Evolutionary conservation across 2,797 vertebrate species (phyloP), one percentile per base, ranked within the genome.

Genomic region (Meriones psammophilus): DNA sequence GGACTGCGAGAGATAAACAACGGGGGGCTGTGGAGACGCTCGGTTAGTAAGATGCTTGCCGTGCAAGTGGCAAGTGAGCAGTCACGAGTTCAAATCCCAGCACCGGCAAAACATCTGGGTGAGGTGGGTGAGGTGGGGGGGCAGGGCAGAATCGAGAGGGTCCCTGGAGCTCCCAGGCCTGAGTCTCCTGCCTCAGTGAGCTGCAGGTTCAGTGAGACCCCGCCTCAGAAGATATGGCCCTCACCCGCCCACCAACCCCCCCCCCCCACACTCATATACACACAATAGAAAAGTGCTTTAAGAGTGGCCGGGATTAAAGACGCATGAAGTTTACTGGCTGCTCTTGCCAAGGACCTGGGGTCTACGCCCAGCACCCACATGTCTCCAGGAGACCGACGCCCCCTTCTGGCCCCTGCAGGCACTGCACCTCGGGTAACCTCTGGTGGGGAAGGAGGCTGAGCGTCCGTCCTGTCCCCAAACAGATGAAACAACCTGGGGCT

Each of bases 271-370:
- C 10, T 9, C 39, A 74, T 10, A 46, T 3, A 26, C 39, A 76
- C 24, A 46, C 9, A 42, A 74, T 74, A 74, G 71, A 84, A 33
- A 66, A 18, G 17, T 13, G 7, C 12, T 84, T 30, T 46, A 84
- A 58, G 26, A 64, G 62, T 46, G 17, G 36, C 20, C 36, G 18
- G 36, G 54, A n/a, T 14, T 64, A 26, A 14, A 64, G 80, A 64
- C 36, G 42, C 0, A 1, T 26, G 3, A 5, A 1, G 0, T 33
- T 22, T 18, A 50, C 39, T 4, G 10, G 10, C 79, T 62, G 79
- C 24, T 28, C 79, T 3, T 24, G 3, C 22, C 26, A 2, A 62
- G n/a, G 79, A 39, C 22, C 22, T 3, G 1, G 1, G 22, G 4
- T 39, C 3, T 0, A 42, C 1, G n/a, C 60, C 30, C 83, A 22